These are phyloP conservation scores for Andrena bicolor DNA, from an alignment of 2,888 invertebrate species.

Conservation along the genomic window DNA sequence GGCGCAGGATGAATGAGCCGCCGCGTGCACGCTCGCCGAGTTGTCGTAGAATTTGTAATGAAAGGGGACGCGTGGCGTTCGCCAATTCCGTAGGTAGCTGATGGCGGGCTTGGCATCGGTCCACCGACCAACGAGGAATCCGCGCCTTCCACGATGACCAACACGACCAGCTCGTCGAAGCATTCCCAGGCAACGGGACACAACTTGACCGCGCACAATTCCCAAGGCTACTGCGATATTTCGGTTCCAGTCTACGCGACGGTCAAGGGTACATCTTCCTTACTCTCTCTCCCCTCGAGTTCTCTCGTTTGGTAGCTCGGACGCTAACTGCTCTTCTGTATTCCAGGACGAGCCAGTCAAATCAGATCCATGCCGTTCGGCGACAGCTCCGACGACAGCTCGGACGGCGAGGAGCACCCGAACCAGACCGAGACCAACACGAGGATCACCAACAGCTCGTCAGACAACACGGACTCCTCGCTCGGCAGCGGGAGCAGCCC, in stretches of 20 bases:
- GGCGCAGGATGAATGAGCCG: not conserved
- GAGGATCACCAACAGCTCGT: slow-evolving; percentile 86
- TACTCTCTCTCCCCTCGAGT: not conserved
- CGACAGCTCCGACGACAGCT: slow-evolving; percentile 97
- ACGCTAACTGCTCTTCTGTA: not conserved
- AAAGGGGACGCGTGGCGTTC: slow-evolving; percentile 26
- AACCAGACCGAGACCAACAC: slow-evolving; percentile 87
- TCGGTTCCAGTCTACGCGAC: slow-evolving; percentile 98
- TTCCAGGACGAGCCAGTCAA: slow-evolving; percentile 92
- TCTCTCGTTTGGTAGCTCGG: not conserved
- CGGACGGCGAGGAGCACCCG: slow-evolving; percentile 93
- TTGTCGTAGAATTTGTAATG: slow-evolving; percentile 27
- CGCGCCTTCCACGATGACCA: slow-evolving; percentile 80
- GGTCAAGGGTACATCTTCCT: slow-evolving; percentile 89
- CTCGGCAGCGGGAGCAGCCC: slow-evolving; percentile 92
- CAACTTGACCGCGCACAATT: slow-evolving; percentile 85
- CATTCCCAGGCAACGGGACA: slow-evolving; percentile 83
- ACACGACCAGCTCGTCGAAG: slow-evolving; percentile 82
- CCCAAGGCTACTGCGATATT: slow-evolving; percentile 95
- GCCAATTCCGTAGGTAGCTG: slow-evolving; percentile 79
- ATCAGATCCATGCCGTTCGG: slow-evolving; percentile 98
- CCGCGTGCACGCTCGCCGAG: not conserved
- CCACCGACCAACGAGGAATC: slow-evolving; percentile 82
- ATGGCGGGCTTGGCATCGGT: slow-evolving; percentile 83
- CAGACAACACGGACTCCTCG: slow-evolving; percentile 87